Conservation (phyloP, 2,797 vertebrate genomes). For the Uromys caudimaculatus region DNA sequence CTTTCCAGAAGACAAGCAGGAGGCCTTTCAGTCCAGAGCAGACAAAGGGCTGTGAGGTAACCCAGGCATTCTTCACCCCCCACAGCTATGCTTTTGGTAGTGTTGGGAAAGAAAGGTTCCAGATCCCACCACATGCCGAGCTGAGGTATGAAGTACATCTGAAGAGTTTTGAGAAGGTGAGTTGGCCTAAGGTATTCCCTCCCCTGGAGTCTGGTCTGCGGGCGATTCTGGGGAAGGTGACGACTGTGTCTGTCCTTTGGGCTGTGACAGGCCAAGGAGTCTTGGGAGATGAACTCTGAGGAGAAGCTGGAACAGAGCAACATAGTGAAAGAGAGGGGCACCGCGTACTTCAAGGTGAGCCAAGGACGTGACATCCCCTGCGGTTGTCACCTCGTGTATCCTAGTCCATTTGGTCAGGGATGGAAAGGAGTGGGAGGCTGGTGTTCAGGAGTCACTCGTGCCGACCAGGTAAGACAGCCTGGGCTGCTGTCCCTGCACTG, state of each 20-base stretch:
- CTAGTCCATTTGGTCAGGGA: not conserved
- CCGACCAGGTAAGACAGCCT: not conserved
- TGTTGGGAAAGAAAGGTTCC: constrained; percentile 91
- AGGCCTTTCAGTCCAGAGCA: not conserved
- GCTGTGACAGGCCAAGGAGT: constrained; percentile 94
- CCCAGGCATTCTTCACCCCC: not conserved
- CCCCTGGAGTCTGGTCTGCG: not conserved
- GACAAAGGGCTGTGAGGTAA: not conserved
- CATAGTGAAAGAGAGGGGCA: constrained; percentile 97
- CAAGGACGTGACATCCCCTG: not conserved
- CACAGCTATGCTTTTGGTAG: constrained; percentile 94
- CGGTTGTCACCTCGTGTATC: not conserved
- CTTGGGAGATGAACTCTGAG: constrained; percentile 95
- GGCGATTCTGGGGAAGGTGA: constrained; percentile 33
- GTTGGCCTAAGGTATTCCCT: not conserved
- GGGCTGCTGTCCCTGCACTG: not conserved
- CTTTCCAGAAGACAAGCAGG: constrained; percentile 8
- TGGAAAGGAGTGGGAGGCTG: not conserved
- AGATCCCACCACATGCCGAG: constrained; percentile 92
- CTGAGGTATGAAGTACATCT: constrained; percentile 95
- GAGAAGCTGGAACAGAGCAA: constrained; percentile 96
- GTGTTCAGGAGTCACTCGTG: not conserved
- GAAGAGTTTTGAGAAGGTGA: constrained; percentile 95
- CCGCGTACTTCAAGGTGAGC: constrained; percentile 96
- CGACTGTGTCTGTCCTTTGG: constrained; percentile 58